A percentile compares a stretch with the other conserved stretches of the same genome.
These are phyloP conservation scores for Collichthys lucidus DNA, from an alignment of 2,113 vertebrate species.

Conservation along the genomic window DNA sequence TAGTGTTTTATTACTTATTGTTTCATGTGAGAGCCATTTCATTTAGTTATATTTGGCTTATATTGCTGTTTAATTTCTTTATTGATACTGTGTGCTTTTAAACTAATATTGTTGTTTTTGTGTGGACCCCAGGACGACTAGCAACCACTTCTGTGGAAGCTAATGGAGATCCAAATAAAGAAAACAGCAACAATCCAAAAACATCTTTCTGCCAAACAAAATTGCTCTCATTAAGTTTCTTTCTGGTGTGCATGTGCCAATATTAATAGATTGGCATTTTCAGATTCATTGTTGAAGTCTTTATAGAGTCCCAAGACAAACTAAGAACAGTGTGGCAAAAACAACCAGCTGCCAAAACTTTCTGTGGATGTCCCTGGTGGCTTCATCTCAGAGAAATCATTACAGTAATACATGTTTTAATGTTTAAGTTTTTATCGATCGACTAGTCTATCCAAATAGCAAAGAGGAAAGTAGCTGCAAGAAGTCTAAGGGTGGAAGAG, in stretches of 20 bases:
- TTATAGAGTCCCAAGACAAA: constrained; percentile 50
- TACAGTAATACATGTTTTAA: constrained; percentile 18
- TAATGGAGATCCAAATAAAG: too few relatives aligned
- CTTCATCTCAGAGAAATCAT: constrained; percentile 31
- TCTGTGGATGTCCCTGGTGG: constrained; percentile 13
- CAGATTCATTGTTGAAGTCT: constrained; percentile 53
- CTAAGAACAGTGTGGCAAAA: constrained; percentile 29
- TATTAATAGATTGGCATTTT: constrained; percentile 40
- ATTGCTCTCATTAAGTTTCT: constrained; percentile 34
- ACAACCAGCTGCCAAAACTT: constrained; percentile 32
- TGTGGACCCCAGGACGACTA: too few relatives aligned
- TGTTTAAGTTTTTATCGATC: not conserved
- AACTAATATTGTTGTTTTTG: too few relatives aligned
- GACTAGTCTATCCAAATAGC: not conserved
- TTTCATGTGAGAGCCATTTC: too few relatives aligned
- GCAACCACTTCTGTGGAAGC: too few relatives aligned
- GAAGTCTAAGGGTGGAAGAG: not conserved
- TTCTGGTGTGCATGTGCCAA: constrained; percentile 43
- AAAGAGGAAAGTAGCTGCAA: not conserved
- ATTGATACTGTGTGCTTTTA: too few relatives aligned
- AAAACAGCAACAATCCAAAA: constrained; percentile 11
- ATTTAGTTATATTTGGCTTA: too few relatives aligned
- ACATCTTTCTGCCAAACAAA: constrained; percentile 51
- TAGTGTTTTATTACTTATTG: too few relatives aligned
- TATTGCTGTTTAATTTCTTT: too few relatives aligned